Base-by-base conservation (phyloP, 2,888 invertebrate species). In the Athalia cordata region DNA sequence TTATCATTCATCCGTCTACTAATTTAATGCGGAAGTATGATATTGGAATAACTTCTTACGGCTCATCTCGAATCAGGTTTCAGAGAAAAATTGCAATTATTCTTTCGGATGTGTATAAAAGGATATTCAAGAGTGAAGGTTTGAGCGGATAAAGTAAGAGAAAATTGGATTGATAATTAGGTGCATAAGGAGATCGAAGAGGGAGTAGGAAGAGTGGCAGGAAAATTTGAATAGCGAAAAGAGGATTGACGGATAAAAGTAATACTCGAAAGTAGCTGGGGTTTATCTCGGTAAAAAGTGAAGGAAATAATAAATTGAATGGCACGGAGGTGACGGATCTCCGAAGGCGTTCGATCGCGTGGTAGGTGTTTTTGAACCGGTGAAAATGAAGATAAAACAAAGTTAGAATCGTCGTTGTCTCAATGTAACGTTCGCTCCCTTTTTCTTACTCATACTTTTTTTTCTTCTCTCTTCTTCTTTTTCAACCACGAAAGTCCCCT, bases 161-260 rank as follows among this genome's bases (percentile, higher is more conserved):
- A 57, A 77, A 68, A 77, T 77, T 77, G 68, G 67, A 59, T 77
- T 57, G 52, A 49, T 77, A 70, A 77, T 68, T 55, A 70, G 68
- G 77, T 49, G 61, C 43, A 74, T 47, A 45, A n/a, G 67, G 15
- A 13, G 57, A 77, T 77, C 77, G 70, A 77, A 77, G 70, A 57
- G 47, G 49, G 57, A 45, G 49, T 43, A 11, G 47, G 47, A 77
- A 49, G 70, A 15, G 59, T 50, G 75, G 29, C 67, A 47, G 77
- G 5, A 29, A 57, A 68, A 68, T 68, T 77, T 61, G 61, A 77
- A 67, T 68, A 55, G 61, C 5, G 11, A 62, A 55, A 3, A 55
- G n/a, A 62, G 67, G 78, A 78, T 72, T 78, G 70, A 72, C 59
- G 72, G 70, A 43, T 50, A 8, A 72, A 64, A 61, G 72, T 55